Conservation (phyloP, 1,140 invertebrate species). For the Hetaerina americana region DNA sequence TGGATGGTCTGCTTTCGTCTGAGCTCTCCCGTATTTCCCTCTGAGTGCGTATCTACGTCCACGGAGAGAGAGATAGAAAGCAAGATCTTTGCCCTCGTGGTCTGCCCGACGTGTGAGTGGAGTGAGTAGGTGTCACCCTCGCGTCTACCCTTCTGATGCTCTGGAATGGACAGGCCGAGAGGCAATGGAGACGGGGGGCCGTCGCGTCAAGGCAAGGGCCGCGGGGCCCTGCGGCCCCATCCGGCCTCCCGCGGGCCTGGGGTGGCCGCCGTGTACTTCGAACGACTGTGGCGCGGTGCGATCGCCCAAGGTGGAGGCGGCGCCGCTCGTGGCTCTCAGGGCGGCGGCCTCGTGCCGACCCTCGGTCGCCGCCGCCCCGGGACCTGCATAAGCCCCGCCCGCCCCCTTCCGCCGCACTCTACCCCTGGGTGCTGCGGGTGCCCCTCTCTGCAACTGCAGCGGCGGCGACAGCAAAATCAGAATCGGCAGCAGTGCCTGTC, state of each 20-base stretch:
- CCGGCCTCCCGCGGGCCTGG: neutral
- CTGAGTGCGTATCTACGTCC: too few relatives aligned
- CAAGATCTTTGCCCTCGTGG: too few relatives aligned
- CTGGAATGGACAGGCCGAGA: neutral
- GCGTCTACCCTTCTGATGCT: too few relatives aligned
- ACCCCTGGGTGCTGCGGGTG: conserved; percentile 5
- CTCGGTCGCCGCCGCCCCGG: neutral
- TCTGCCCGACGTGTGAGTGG: too few relatives aligned
- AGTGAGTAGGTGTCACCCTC: too few relatives aligned
- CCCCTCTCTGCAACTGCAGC: conserved; percentile 13
- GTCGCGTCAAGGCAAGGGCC: neutral
- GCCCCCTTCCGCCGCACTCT: conserved; percentile 1
- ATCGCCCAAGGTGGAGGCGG: too few relatives aligned
- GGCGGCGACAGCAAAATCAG: conserved; percentile 12
- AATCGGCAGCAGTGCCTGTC: conserved; percentile 23
- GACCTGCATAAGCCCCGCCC: neutral
- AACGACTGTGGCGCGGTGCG: conserved; percentile 45
- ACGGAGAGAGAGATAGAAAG: too few relatives aligned
- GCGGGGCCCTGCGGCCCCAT: neutral
- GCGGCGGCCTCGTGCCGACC: conserved; percentile 11
- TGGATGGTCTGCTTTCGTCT: too few relatives aligned
- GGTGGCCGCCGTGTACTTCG: conserved; percentile 41
- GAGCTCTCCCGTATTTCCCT: too few relatives aligned
- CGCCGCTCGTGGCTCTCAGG: conserved; percentile 30
- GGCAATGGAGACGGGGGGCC: neutral